These are phyloP conservation scores for Archocentrus centrarchus DNA, from an alignment of 2,113 vertebrate genomes.

Conservation along the genomic window DNA sequence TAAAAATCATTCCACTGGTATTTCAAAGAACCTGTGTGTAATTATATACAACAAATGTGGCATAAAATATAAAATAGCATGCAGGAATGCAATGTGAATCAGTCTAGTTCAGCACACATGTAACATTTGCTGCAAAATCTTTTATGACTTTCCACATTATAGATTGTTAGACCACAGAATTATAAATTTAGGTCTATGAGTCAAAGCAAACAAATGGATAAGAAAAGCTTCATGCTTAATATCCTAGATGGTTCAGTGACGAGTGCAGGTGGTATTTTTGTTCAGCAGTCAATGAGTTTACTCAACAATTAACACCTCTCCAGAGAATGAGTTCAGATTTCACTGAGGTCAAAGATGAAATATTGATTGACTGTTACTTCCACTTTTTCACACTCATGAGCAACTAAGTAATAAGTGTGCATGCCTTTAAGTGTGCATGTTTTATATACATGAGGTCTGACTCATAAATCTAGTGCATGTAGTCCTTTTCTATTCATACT, in stretches of 20 bases:
- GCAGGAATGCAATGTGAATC: background rate
- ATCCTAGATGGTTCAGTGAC: background rate
- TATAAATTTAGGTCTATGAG: background rate
- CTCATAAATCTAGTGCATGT: background rate
- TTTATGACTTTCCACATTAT: background rate
- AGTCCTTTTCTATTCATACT: background rate
- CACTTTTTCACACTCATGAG: constrained; percentile 33
- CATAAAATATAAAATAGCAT: background rate
- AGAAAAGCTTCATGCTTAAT: background rate
- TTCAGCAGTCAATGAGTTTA: background rate
- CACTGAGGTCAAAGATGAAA: constrained; percentile 24
- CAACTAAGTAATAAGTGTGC: background rate
- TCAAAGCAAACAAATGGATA: background rate
- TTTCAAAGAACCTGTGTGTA: background rate
- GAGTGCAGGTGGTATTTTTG: background rate
- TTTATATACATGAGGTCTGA: constrained; percentile 7
- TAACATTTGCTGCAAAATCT: background rate
- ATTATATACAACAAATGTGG: background rate
- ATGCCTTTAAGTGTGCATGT: background rate
- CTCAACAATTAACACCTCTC: constrained; percentile 2
- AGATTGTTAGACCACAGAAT: background rate
- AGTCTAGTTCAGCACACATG: background rate
- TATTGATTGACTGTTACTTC: constrained; percentile 45
- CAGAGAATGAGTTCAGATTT: constrained; percentile 25
- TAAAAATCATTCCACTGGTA: background rate